Base-by-base conservation (phyloP, 2,797 vertebrate species). In the Chromis chromis region DNA sequence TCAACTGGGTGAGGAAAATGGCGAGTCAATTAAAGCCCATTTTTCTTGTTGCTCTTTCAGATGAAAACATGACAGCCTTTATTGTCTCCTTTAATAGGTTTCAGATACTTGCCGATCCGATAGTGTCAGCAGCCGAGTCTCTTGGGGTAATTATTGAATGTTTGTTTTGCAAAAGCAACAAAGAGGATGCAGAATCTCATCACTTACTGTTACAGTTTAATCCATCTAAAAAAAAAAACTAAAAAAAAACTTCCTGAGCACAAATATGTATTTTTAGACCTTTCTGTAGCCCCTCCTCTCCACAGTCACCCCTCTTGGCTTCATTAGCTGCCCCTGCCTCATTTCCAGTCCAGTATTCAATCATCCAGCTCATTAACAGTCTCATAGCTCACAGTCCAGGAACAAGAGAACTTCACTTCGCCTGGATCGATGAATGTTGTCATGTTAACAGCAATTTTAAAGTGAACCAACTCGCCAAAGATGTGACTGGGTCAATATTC, bases 321-420 rank as follows among this genome's bases (percentile, higher is more conserved):
- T 90, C 75, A 86, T 91, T 86, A 84, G 66, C 76, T 69, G 55
- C 65, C 59, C 58, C 59, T 75, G 70, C 59, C 66, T 83, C 71
- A 78, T 88, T 81, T 81, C 76, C 79, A 86, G 58, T 54, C 59
- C 28, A 74, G 78, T 73, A 70, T 72, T 91, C 81, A 88, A 87
- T 91, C 83, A 86, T 86, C 52, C 64, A 49, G 63, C 73, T 87
- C 84, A 86, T 88, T 89, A 88, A 72, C 33, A 44, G 66, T 19
- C 72, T 87, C 65, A 71, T 66, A 74, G 66, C 83, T 84, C 77
- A 67, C 60, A 72, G 77, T 71, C 54, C 76, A 54, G 64, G 57
- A 86, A 76, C 73, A 66, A 58, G 61, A 60, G 16, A 39, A 56
- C 78, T 64, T 79, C 40, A 52, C 57, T 65, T 39, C 44, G n/a